These are phyloP conservation scores for Diorhabda carinulata DNA, from an alignment of 1,140 invertebrate genomes.

Conservation along the genomic window DNA sequence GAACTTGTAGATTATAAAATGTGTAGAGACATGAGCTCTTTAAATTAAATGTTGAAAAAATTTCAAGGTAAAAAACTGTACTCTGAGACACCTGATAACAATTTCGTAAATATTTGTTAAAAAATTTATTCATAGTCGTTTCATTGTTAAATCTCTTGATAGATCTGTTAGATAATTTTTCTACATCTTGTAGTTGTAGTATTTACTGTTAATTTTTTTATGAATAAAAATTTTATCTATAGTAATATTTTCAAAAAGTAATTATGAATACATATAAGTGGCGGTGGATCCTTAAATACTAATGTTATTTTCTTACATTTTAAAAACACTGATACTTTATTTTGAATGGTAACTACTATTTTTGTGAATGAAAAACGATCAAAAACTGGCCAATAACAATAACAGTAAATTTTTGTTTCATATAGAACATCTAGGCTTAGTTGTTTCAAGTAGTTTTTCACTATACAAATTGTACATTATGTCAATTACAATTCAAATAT, in stretches of 20 bases:
- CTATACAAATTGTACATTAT: too few species aligned
- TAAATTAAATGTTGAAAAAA: too few species aligned
- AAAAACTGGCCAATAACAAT: background rate
- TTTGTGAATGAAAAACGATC: background rate
- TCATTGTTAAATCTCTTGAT: background rate
- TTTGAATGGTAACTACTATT: background rate
- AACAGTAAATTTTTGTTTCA: too few species aligned
- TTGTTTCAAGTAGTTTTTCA: too few species aligned
- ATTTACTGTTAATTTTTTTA: background rate
- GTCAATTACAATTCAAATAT: too few species aligned
- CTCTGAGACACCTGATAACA: background rate
- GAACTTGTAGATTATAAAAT: background rate
- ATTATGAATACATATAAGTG: background rate
- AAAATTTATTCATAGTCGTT: background rate
- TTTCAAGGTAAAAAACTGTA: background rate
- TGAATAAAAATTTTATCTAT: background rate
- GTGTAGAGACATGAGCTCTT: background rate
- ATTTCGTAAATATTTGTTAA: background rate
- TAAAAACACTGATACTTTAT: background rate
- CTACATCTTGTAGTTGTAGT: background rate
- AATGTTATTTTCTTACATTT: background rate
- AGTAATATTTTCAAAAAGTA: background rate
- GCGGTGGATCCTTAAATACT: background rate
- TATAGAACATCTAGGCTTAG: too few species aligned
- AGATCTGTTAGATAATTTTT: conserved; percentile 1